phyloP scores from a whole-genome alignment of 2,113 vertebrate species.

The Sinocyclocheilus grahami region DNA sequence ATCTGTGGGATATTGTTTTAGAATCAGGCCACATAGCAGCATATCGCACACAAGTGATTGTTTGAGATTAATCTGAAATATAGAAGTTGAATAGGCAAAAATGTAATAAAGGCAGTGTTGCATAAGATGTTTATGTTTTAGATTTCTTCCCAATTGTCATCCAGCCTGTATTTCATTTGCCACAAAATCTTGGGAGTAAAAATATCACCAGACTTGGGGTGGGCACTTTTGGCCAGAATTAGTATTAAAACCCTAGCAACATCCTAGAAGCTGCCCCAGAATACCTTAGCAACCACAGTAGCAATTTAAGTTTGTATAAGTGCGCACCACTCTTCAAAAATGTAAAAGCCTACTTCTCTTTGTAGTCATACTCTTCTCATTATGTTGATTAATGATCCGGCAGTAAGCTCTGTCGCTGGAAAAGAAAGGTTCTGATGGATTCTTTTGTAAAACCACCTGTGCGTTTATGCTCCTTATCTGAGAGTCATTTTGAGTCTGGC shows the following conservation, averaged over 20 bases:
- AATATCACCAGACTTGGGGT: neutral
- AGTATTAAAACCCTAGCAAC: neutral
- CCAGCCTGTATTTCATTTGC: neutral
- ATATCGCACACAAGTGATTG: slow-evolving; percentile 30
- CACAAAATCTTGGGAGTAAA: neutral
- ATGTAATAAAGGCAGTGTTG: neutral
- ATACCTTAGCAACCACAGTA: slow-evolving; percentile 25
- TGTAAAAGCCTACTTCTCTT: neutral
- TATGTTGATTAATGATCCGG: neutral
- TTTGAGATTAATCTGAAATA: slow-evolving; percentile 50
- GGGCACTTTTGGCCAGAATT: neutral
- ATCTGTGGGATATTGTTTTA: slow-evolving; percentile 63
- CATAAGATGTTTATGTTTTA: slow-evolving; percentile 31
- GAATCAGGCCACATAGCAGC: slow-evolving; percentile 57
- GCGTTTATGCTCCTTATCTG: neutral
- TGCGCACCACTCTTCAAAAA: neutral
- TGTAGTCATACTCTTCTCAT: neutral
- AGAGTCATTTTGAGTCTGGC: neutral
- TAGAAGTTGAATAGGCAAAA: slow-evolving; percentile 35
- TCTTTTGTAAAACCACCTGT: neutral
- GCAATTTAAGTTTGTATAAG: neutral
- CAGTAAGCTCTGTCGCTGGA: neutral
- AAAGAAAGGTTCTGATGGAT: neutral
- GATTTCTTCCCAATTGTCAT: slow-evolving; percentile 1
- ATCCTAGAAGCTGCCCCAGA: slow-evolving; percentile 31